These are phyloP conservation scores for Poecilia gillii DNA, from an alignment of 2,797 vertebrate species.

Conservation along the genomic window DNA sequence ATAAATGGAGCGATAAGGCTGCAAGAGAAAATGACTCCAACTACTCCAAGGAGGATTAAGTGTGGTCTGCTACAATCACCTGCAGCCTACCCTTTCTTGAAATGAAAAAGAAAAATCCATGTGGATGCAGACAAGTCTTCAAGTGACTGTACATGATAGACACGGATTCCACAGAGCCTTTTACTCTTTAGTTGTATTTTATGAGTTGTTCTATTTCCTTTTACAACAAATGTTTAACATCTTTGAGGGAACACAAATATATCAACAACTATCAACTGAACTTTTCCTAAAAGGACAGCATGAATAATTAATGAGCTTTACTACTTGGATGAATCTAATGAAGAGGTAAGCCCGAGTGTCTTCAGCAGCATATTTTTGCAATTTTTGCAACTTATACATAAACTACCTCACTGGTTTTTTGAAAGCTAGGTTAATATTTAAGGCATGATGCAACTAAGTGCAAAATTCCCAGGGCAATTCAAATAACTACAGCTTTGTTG, in stretches of 20 bases:
- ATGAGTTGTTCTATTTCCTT: background rate
- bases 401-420: background rate
- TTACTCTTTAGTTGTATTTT: background rate
- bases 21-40: slow-evolving; percentile 11
- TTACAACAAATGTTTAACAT: background rate
- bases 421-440: slow-evolving; percentile 18
- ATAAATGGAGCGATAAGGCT: slow-evolving; percentile 36
- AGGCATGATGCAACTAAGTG: slow-evolving; percentile 39
- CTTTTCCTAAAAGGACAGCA: background rate
- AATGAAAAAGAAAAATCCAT: slow-evolving; percentile 10
- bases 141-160: background rate
- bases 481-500: slow-evolving; percentile 13
- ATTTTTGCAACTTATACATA: background rate
- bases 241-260: background rate
- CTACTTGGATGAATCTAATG: background rate
- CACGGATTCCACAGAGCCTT: background rate
- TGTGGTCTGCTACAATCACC: slow-evolving; percentile 1
- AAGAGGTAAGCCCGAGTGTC: background rate
- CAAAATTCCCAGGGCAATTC: slow-evolving; percentile 26
- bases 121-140: background rate
- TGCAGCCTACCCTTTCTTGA: slow-evolving; percentile 18
- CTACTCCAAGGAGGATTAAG: slow-evolving; percentile 6
- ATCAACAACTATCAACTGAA: background rate
- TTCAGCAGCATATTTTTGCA: background rate
- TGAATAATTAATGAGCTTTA: background rate